These are phyloP conservation scores for Lutjanus erythropterus DNA, from an alignment of 2,113 vertebrate species.

Conservation along the genomic window DNA sequence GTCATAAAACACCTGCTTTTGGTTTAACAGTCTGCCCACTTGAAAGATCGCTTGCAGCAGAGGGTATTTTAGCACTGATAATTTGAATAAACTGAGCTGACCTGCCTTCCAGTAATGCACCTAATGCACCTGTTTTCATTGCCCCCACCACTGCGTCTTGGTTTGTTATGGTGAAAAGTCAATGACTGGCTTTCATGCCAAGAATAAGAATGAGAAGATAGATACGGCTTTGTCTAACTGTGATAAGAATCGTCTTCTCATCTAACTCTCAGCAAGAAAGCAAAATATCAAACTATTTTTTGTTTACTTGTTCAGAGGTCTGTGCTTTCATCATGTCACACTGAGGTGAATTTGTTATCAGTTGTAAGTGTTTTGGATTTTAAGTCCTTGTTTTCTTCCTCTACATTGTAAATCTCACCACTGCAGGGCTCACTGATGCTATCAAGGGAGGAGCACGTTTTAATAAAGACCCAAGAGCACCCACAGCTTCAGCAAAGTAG, in stretches of 20 bases:
- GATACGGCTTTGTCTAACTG: too few species aligned
- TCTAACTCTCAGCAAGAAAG: background rate
- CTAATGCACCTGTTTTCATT: too few species aligned
- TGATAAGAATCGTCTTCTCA: background rate
- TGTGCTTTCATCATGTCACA: background rate
- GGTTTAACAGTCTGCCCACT: too few species aligned
- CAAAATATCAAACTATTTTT: background rate
- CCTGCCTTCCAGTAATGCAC: too few species aligned
- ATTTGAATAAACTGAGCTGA: too few species aligned
- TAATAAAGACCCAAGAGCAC: background rate
- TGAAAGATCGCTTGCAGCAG: too few species aligned
- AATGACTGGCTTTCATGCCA: too few species aligned
- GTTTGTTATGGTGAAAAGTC: too few species aligned
- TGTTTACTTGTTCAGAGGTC: background rate
- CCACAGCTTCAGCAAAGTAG: conserved; percentile 1
- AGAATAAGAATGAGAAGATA: too few species aligned
- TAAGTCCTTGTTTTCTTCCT: background rate
- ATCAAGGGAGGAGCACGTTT: background rate
- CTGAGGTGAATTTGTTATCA: background rate
- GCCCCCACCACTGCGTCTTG: too few species aligned
- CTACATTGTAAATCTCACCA: background rate
- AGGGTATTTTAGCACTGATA: too few species aligned
- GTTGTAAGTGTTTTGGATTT: background rate
- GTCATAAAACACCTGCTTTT: too few species aligned
- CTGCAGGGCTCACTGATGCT: background rate